Conservation (phyloP, 2,113 vertebrate genomes). For the Sapajus apella region DNA sequence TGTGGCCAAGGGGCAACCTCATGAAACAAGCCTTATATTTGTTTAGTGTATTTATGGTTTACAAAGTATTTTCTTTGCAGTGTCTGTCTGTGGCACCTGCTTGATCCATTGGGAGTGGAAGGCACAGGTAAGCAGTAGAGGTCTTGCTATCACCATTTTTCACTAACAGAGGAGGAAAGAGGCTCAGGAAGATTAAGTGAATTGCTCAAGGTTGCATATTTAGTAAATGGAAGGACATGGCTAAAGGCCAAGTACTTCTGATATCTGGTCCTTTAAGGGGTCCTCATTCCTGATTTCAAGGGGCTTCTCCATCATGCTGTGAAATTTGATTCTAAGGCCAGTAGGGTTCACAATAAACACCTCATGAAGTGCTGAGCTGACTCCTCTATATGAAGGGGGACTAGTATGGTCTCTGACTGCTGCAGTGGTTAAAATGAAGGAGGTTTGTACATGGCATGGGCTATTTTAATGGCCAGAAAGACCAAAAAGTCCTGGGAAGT, state of each 20-base stretch:
- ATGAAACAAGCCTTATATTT: background rate
- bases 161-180: background rate
- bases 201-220: background rate
- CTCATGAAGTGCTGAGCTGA: background rate
- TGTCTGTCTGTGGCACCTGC: background rate
- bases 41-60: background rate
- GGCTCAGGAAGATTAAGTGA: background rate
- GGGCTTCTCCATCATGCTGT: background rate
- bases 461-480: background rate
- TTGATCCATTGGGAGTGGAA: background rate
- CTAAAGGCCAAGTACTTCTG: background rate
- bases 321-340: accelerated
- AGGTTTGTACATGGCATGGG: background rate
- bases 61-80: background rate
- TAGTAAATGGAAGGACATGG: background rate
- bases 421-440: background rate
- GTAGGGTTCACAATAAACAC: background rate
- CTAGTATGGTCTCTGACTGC: background rate
- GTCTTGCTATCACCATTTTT: background rate
- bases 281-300: background rate
- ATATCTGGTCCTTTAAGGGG: background rate
- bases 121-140: background rate
- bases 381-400: background rate
- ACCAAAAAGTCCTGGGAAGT: constrained; percentile 1
- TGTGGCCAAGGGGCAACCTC: background rate